phyloP scores from a whole-genome alignment of 2,888 invertebrate species.

The Drosophila neotestacea region DNA sequence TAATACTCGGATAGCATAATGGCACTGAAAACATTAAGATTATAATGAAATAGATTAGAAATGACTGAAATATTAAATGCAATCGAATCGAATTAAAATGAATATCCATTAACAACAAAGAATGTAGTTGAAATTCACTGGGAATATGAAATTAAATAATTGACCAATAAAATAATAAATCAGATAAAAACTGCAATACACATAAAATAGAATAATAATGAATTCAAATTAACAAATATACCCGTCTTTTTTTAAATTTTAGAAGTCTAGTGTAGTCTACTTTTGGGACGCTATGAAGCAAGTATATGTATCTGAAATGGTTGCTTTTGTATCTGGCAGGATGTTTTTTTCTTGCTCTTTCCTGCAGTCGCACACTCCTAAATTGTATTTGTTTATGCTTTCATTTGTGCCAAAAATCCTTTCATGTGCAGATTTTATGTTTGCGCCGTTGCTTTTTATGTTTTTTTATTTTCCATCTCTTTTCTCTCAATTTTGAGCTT shows the following conservation, averaged over 20 bases:
- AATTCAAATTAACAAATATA: neutral
- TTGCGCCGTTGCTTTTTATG: constrained; percentile 37
- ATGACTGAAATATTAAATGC: too few relatives aligned
- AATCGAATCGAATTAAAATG: too few relatives aligned
- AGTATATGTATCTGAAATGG: neutral
- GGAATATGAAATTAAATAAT: too few relatives aligned
- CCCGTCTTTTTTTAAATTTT: neutral
- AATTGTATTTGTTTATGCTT: constrained; percentile 53
- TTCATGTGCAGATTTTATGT: constrained; percentile 61
- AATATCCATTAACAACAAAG: too few relatives aligned
- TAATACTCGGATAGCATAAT: neutral
- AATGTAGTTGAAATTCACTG: too few relatives aligned
- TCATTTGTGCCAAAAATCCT: constrained; percentile 58
- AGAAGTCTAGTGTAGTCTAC: constrained; percentile 34
- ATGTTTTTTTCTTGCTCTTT: neutral
- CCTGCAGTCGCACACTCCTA: neutral
- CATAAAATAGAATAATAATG: neutral
- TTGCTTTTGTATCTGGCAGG: constrained; percentile 5
- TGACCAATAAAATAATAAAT: too few relatives aligned
- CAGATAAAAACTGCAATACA: neutral
- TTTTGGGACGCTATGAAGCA: constrained; percentile 28
- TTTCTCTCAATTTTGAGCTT: constrained; percentile 9
- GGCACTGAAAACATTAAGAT: too few relatives aligned
- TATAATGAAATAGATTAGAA: too few relatives aligned
- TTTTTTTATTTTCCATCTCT: constrained; percentile 15